Evolutionary conservation across 2,797 vertebrate species (phyloP).

Genomic region (Parauchenoglanis punctatus): DNA sequence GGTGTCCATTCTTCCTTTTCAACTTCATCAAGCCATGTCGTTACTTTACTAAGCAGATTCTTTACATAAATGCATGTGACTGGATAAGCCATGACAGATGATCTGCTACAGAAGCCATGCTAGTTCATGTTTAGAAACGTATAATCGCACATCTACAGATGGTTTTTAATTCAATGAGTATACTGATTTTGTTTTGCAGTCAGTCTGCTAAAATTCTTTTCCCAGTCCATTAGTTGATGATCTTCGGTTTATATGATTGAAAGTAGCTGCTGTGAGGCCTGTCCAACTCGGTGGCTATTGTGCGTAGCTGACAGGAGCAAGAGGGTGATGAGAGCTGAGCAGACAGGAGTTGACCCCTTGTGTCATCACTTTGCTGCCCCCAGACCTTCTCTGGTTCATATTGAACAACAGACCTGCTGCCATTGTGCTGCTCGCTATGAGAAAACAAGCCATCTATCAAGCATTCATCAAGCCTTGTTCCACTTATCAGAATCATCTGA

Average conservation of each 20-base stretch:
- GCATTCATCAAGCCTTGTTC: conserved; percentile 67
- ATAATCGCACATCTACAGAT: background rate
- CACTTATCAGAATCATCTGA: conserved; percentile 62
- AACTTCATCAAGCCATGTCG: background rate
- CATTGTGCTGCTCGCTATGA: conserved; percentile 36
- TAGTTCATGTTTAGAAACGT: background rate
- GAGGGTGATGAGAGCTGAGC: conserved; percentile 40
- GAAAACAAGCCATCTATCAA: conserved; percentile 68
- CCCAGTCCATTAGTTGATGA: background rate
- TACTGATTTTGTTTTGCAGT: background rate
- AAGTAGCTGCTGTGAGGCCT: conserved; percentile 2
- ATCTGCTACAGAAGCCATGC: background rate
- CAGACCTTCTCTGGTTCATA: conserved; percentile 61
- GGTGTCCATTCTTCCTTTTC: too few species aligned
- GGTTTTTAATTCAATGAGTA: background rate
- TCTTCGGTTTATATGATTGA: conserved; percentile 2
- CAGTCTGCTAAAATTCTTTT: background rate
- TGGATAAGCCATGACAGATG: background rate
- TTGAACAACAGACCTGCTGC: conserved; percentile 46
- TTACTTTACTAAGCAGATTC: background rate
- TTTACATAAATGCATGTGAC: background rate
- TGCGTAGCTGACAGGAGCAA: conserved; percentile 33
- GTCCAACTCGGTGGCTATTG: conserved; percentile 6
- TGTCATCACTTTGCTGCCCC: conserved; percentile 61
- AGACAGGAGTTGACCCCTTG: conserved; percentile 30